Conservation (phyloP, 2,888 invertebrate species). For the Sinopyrophorus schimmeli region DNA sequence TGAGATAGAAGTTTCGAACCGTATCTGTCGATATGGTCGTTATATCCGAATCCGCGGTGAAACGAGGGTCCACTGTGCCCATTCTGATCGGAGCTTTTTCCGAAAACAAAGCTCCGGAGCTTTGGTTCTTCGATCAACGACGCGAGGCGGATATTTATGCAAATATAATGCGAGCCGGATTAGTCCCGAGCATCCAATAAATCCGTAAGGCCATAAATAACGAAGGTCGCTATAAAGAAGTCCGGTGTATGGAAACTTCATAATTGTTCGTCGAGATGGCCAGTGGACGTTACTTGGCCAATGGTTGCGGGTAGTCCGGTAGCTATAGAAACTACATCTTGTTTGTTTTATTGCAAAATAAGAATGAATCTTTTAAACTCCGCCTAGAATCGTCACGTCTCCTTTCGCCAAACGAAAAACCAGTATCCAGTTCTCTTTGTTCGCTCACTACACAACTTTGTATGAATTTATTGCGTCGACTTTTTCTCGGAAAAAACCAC, state of each 20-base stretch:
- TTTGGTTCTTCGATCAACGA: too few relatives aligned
- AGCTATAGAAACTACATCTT: constrained; percentile 57
- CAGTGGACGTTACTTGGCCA: constrained; percentile 44
- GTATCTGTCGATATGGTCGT: too few relatives aligned
- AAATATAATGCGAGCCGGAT: too few relatives aligned
- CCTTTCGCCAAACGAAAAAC: constrained; percentile 45
- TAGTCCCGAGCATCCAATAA: constrained; percentile 10
- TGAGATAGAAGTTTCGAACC: too few relatives aligned
- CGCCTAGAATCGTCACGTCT: constrained; percentile 55
- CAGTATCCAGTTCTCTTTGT: constrained; percentile 41
- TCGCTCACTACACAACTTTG: too few relatives aligned
- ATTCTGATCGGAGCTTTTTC: too few relatives aligned
- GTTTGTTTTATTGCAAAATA: constrained; percentile 53
- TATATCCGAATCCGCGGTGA: too few relatives aligned
- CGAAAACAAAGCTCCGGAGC: too few relatives aligned
- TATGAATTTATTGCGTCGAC: not conserved
- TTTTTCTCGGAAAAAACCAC: too few relatives aligned
- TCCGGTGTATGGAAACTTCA: constrained; percentile 14
- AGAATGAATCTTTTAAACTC: constrained; percentile 53
- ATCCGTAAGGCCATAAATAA: constrained; percentile 10
- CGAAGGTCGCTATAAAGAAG: constrained; percentile 1
- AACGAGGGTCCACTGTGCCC: too few relatives aligned
- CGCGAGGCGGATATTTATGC: too few relatives aligned
- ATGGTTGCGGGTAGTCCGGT: constrained; percentile 56
- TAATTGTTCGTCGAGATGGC: constrained; percentile 16